Evolutionary conservation across 2,888 invertebrate species (phyloP), one percentile per base, ranked within the genome.

Genomic region (Leptura quadrifasciata): DNA sequence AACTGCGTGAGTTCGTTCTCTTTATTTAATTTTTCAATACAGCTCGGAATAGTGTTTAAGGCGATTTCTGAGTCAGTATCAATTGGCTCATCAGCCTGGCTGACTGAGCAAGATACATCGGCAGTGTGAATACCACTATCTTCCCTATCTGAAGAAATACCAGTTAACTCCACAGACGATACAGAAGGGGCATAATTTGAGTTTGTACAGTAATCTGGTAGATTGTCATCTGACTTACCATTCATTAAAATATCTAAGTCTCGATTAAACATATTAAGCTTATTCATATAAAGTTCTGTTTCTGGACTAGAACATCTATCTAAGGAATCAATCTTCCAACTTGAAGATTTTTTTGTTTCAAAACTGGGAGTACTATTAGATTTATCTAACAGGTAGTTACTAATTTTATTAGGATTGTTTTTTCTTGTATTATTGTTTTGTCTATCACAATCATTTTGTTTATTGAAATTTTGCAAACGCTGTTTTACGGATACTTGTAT

Each of bases 121-220:
- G 95, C 95, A 5, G 95, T 94, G 82, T 95, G 95, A 78, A 95
- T 94, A 2, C 94, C 95, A 79, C 94, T 94, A 86, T 96, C 95
- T 88, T 96, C 95, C 55, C 93, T 92, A 87, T 94, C 94, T 10
- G 90, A 90, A 60, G 89, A 88, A 72, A 87, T 91, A 63, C 92
- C 92, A 80, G 93, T 91, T 86, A 93, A 90, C 83, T 94, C 93
- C n/a, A 91, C 89, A 4, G 91, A 91, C 52, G 89, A 89, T 71
- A 92, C 92, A 6, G 91, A 91, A 3, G 91, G 89, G 6, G 91
- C 90, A 79, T 91, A 91, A 81, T 91, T 90, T 52, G 89, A 91
- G 78, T 88, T 85, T 10, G 85, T 85, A 67, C 84, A 81, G 80
- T 87, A 87, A 74, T 90, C 91, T 79, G 91, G 90, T 60, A 93